Evolutionary conservation across 30 jellyfish, hydroid and myxozoan genomes (phyloP).

Genomic region (Chironex yamaguchii): DNA sequence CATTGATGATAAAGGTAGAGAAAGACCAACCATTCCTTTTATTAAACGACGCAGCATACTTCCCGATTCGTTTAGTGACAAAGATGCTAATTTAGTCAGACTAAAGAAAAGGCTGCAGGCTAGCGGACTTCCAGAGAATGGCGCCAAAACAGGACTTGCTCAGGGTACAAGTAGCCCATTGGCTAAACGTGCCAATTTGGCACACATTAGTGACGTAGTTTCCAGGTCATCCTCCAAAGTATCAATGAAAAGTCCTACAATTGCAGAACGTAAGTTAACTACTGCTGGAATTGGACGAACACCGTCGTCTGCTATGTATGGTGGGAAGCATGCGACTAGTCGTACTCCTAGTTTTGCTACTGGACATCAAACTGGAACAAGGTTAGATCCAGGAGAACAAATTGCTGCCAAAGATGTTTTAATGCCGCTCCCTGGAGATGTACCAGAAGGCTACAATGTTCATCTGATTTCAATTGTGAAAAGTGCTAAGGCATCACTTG

Average conservation of each 20-base stretch:
- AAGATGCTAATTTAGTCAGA: not conserved
- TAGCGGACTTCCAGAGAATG: not conserved
- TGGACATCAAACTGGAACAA: not conserved
- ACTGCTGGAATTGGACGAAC: not conserved
- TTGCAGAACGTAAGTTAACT: not conserved
- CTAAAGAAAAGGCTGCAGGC: not conserved
- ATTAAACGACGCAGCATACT: constrained; percentile 86
- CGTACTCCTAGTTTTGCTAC: not conserved
- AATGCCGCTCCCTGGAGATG: constrained; percentile 80
- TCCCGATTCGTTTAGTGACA: constrained; percentile 43
- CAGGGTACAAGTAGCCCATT: not conserved
- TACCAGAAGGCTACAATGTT: constrained; percentile 85
- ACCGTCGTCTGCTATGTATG: not conserved
- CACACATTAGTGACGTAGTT: not conserved
- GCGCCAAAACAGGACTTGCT: too few species aligned
- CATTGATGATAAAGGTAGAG: constrained; percentile 39
- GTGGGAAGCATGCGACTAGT: not conserved
- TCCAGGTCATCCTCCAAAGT: not conserved
- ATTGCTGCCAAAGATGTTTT: not conserved
- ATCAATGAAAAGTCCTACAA: not conserved
- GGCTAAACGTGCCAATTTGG: not conserved
- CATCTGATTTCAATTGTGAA: constrained; percentile 72
- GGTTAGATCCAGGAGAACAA: too few species aligned
- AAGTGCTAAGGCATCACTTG: constrained; percentile 70
- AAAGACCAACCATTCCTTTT: constrained; percentile 65